Conservation (phyloP, 2,113 vertebrate species). For the Lamprologus tigripictilis region DNA sequence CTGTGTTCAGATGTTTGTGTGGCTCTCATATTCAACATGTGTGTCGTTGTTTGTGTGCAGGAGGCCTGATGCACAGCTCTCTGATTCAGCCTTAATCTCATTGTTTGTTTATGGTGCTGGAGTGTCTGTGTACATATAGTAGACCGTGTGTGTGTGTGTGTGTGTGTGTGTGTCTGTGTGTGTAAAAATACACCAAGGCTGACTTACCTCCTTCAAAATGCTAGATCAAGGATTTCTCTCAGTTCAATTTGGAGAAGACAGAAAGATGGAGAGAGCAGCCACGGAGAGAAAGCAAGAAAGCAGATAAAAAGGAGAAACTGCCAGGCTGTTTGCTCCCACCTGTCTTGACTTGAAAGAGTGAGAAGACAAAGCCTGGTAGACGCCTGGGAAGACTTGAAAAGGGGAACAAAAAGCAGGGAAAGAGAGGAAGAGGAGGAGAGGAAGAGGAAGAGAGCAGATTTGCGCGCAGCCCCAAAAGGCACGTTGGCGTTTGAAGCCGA, state of each 20-base stretch:
- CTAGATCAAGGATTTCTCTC: slow-evolving; percentile 51
- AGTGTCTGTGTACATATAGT: background rate
- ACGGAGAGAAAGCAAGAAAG: slow-evolving; percentile 32
- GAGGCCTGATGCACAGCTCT: background rate
- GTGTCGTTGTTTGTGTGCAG: background rate
- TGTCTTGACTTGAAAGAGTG: slow-evolving; percentile 58
- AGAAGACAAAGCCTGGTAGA: slow-evolving; percentile 53
- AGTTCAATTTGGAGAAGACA: slow-evolving; percentile 43
- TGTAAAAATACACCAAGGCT: slow-evolving; percentile 29
- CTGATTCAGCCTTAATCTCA: background rate
- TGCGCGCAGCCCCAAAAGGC: slow-evolving; percentile 59
- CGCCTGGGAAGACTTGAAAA: slow-evolving; percentile 63
- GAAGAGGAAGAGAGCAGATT: slow-evolving; percentile 58
- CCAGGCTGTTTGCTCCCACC: slow-evolving; percentile 67
- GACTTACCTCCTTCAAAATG: slow-evolving; percentile 41
- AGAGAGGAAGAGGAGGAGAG: slow-evolving; percentile 43
- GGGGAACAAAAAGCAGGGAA: slow-evolving; percentile 41
- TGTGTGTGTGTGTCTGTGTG: background rate
- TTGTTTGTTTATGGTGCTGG: slow-evolving; percentile 9
- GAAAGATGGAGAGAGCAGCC: slow-evolving; percentile 8
- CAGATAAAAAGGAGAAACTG: slow-evolving; percentile 46
- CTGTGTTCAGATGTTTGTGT: background rate
- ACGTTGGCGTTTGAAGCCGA: slow-evolving; percentile 56
- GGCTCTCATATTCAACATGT: background rate
- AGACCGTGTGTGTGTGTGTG: background rate